phyloP scores from a whole-genome alignment of 1,140 invertebrate species.

The Teleogryllus occipitalis region DNA sequence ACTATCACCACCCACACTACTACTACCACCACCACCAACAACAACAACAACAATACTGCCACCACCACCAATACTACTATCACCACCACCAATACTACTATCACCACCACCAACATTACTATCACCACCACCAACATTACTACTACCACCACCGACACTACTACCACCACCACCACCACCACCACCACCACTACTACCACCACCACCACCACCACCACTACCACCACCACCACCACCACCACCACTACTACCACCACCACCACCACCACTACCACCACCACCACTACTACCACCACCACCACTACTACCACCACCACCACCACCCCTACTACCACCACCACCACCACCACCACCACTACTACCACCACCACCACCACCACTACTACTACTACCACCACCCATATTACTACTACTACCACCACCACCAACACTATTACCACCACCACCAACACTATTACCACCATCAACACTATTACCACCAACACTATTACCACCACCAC shows the following conservation, averaged over 20 bases:
- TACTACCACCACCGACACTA: too few species aligned
- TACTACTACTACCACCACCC: neutral
- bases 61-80: neutral
- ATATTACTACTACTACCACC: neutral
- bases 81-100: neutral
- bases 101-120: neutral
- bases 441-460: neutral
- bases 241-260: too few species aligned
- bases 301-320: too few species aligned
- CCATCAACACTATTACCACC: neutral
- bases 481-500: neutral
- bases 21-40: neutral
- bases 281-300: too few species aligned
- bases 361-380: neutral
- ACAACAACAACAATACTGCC: too few species aligned
- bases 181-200: neutral
- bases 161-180: slow-evolving; percentile 9
- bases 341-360: too few species aligned
- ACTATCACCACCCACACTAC: neutral
- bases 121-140: neutral
- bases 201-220: too few species aligned
- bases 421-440: neutral
- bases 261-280: too few species aligned
- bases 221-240: too few species aligned
- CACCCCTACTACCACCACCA: neutral